Conservation (phyloP, 2,113 vertebrate species). For the Isurus oxyrinchus region DNA sequence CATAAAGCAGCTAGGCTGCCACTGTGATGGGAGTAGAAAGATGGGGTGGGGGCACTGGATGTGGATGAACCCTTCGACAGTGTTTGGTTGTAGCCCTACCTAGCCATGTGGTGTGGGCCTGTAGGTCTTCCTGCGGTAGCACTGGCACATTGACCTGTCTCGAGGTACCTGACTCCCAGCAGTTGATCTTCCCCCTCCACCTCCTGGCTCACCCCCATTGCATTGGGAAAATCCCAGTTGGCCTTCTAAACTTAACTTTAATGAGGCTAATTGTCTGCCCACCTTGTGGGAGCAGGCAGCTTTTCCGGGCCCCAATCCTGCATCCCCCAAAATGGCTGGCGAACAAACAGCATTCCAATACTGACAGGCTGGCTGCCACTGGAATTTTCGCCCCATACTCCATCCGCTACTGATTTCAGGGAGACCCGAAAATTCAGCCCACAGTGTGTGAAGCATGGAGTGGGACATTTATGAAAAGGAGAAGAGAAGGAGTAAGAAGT, state of each 20-base stretch:
- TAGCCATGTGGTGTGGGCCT: not conserved
- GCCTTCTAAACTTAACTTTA: not conserved
- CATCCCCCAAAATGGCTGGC: not conserved
- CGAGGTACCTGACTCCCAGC: not conserved
- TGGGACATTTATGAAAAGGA: not conserved
- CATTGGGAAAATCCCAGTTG: not conserved
- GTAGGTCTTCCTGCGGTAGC: not conserved
- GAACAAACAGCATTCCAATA: not conserved
- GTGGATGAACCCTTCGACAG: not conserved
- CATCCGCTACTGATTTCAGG: not conserved
- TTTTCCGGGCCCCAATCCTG: too few relatives aligned
- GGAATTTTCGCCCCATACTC: not conserved
- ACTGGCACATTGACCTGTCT: not conserved
- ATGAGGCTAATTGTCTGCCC: not conserved
- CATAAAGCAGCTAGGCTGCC: not conserved
- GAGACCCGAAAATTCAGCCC: not conserved
- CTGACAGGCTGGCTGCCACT: not conserved
- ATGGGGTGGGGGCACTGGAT: too few relatives aligned
- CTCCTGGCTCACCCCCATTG: too few relatives aligned
- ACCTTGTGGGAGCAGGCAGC: too few relatives aligned
- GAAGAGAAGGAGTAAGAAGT: conserved; percentile 13
- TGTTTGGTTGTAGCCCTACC: not conserved
- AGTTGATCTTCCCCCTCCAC: not conserved
- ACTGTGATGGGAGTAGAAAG: not conserved
- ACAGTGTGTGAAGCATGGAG: not conserved